These are phyloP conservation scores for Phytoseiulus persimilis DNA, from an alignment of 2,888 invertebrate species.

Conservation along the genomic window DNA sequence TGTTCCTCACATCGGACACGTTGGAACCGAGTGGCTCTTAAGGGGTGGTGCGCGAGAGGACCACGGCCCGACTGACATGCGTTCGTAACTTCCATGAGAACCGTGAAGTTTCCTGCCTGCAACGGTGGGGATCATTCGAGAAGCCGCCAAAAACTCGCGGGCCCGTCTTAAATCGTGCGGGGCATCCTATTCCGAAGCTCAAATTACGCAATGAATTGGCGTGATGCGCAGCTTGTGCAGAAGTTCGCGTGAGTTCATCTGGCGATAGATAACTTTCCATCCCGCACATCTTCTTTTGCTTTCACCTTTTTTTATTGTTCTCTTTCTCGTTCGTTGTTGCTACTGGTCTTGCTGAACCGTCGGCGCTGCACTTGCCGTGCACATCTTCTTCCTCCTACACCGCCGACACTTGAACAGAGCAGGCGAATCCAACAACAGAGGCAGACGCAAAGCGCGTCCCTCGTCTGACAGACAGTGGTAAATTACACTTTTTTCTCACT, in stretches of 20 bases:
- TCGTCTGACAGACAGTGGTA: not conserved
- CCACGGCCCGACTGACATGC: not conserved
- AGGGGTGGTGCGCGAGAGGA: not conserved
- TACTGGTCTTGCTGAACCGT: not conserved
- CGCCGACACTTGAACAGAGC: not conserved
- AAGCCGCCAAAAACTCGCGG: not conserved
- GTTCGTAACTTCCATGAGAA: not conserved
- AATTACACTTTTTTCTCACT: not conserved
- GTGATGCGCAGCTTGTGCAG: not conserved
- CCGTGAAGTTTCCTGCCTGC: not conserved
- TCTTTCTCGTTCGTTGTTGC: not conserved
- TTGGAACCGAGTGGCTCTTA: not conserved
- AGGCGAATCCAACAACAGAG: not conserved
- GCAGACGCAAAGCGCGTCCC: not conserved
- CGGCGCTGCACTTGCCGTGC: not conserved
- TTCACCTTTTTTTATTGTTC: not conserved
- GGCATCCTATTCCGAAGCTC: not conserved
- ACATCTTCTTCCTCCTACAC: not conserved
- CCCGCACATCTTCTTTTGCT: not conserved
- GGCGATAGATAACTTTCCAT: not conserved
- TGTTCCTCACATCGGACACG: not conserved
- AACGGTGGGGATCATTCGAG: not conserved
- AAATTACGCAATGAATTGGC: not conserved
- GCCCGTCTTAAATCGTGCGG: not conserved
- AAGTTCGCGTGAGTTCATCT: not conserved